Evolutionary conservation across 2,113 vertebrate genomes (phyloP).

Genomic region (Anguilla rostrata): DNA sequence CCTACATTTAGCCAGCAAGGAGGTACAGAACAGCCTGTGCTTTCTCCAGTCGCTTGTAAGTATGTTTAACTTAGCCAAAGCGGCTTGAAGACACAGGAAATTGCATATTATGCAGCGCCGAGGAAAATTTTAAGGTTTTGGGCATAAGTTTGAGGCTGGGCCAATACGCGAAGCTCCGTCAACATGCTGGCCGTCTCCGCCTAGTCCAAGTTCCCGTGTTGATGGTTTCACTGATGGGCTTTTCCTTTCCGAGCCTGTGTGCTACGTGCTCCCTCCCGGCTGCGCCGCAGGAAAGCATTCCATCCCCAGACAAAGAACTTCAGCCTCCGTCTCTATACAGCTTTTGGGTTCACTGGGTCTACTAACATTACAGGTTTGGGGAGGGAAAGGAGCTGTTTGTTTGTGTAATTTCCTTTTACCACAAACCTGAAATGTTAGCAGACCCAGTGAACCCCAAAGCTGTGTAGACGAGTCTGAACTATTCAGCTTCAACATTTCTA

Average conservation of each 20-base stretch:
- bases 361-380: too few relatives aligned
- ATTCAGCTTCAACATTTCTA: too few relatives aligned
- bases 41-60: neutral
- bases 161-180: too few relatives aligned
- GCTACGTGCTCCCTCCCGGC: too few relatives aligned
- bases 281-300: neutral
- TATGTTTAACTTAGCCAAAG: neutral
- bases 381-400: neutral
- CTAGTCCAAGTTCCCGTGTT: neutral
- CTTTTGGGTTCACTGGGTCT: too few relatives aligned
- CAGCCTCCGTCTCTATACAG: neutral
- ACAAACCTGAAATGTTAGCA: neutral
- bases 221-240: neutral
- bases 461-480: too few relatives aligned
- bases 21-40: neutral
- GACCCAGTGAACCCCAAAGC: too few relatives aligned
- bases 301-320: neutral
- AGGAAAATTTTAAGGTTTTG: too few relatives aligned
- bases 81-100: neutral
- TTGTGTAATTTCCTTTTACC: neutral
- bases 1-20: neutral
- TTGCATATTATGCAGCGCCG: neutral
- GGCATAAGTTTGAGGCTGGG: too few relatives aligned
- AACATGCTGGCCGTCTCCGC: too few relatives aligned
- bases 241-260: neutral